These are phyloP conservation scores for Cotesia vestalis DNA, from an alignment of 1,140 invertebrate species.

Conservation along the genomic window DNA sequence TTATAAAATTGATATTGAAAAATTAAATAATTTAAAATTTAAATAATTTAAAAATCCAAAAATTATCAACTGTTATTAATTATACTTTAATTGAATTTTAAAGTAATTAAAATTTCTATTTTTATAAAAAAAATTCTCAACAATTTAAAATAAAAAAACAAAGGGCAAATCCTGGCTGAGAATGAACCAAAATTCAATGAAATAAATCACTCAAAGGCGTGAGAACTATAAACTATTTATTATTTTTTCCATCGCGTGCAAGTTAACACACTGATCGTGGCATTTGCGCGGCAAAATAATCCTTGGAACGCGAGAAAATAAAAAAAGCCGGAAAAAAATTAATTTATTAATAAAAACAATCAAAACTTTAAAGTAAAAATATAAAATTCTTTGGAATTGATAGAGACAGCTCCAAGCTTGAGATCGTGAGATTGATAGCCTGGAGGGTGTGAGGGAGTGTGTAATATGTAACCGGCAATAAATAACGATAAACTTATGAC, in stretches of 20 bases:
- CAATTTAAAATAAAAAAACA: not conserved
- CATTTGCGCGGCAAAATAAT: too few relatives aligned
- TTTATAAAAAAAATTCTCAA: not conserved
- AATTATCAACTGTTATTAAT: too few relatives aligned
- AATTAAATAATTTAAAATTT: too few relatives aligned
- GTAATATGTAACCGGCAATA: constrained; percentile 39
- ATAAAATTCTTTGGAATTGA: not conserved
- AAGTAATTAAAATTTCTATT: too few relatives aligned
- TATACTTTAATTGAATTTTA: too few relatives aligned
- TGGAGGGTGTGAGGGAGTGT: constrained; percentile 16
- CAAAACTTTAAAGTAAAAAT: too few relatives aligned
- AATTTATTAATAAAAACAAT: too few relatives aligned
- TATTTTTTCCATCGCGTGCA: constrained; percentile 25
- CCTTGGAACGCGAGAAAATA: too few relatives aligned
- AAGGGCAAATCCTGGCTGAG: constrained; percentile 3
- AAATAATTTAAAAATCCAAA: too few relatives aligned
- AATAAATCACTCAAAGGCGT: constrained; percentile 9
- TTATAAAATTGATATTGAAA: too few relatives aligned
- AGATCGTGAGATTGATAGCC: constrained; percentile 13
- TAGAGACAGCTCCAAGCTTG: not conserved
- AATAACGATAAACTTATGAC: constrained; percentile 57
- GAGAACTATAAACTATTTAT: constrained; percentile 23
- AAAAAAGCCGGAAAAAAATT: too few relatives aligned
- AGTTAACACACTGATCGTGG: constrained; percentile 2
- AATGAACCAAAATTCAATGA: constrained; percentile 2